Evolutionary conservation across 2,113 vertebrate species (phyloP), one percentile per base, ranked within the genome.

Genomic region (Leucosticte australis): DNA sequence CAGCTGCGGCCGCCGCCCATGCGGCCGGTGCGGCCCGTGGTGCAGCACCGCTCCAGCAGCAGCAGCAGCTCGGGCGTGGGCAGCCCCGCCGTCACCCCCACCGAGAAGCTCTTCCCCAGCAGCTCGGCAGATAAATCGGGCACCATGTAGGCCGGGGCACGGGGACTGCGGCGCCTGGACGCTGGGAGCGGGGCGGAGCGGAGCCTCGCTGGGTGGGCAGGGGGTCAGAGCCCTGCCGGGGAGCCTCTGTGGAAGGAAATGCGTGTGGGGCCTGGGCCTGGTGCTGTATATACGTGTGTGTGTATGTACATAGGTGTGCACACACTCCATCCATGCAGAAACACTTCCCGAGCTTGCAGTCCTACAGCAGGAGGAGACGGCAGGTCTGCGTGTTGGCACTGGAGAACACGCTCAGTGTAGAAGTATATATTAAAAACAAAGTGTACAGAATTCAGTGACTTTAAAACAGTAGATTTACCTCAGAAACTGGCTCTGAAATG

Each of bases 31-130:
- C 96, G 99, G 33, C 99, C 99, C 0, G 98, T 98, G 57, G 98
- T 98, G 33, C 99, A 99, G 95, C 99, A 99, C 75, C 98, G 99
- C 92, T 99, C 99, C 55, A 99, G 99, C 98, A 99, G 99, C 98
- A 99, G 99, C 94, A 99, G 99, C 97, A 99, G 99, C 71, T 99
- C 99, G 0, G 99, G 99, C 0, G 95, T 99, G 85, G 99, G 99
- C 94, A 99, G 99, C 96, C 99, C 99, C 0, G 99, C 99, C 0
- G 98, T 99, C 59, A 99, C 99, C 13, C 99, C 99, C 89, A 99
- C 99, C 0, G 99, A 99, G 96, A 99, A 99, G 97, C 98, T 99
- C 92, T 99, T 99, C 96, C 99, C 99, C 41, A 98, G 95, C 95
- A 96, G 98, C 97, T 97, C 98, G 2, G 95, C 98, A 0, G 99